phyloP scores from a whole-genome alignment of 2,888 invertebrate genomes.

The Lottia gigantea region DNA sequence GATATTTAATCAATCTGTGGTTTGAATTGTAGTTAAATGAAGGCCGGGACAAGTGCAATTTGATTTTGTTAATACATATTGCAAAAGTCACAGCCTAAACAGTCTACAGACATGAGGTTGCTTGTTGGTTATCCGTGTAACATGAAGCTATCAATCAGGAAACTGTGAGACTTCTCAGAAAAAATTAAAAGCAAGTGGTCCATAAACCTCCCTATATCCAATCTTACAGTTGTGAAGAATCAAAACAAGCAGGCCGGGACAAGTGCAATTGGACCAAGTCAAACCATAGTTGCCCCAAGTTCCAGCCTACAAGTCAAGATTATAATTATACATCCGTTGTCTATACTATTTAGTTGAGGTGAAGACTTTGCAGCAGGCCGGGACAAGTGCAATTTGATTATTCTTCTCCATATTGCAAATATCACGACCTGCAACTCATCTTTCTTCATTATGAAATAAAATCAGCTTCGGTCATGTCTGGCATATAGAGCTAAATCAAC shows the following conservation, averaged over 20 bases:
- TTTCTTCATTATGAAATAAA: too few relatives aligned
- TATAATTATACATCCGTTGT: too few relatives aligned
- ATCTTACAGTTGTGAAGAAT: background rate
- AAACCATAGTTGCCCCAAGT: slow-evolving; percentile 38
- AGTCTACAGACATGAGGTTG: background rate
- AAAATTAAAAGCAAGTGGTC: too few relatives aligned
- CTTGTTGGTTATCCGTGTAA: too few relatives aligned
- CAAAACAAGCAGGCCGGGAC: slow-evolving; percentile 39
- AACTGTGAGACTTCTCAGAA: too few relatives aligned
- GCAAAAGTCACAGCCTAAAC: slow-evolving; percentile 21
- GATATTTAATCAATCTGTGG: background rate
- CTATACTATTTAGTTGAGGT: too few relatives aligned
- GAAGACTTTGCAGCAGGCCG: slow-evolving; percentile 8
- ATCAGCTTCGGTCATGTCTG: too few relatives aligned
- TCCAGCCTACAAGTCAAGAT: slow-evolving; percentile 28
- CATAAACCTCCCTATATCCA: too few relatives aligned
- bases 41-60: slow-evolving; percentile 28
- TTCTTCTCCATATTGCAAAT: slow-evolving; percentile 2
- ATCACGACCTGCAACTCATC: slow-evolving; percentile 14
- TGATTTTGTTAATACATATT: slow-evolving; percentile 14
- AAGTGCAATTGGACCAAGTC: slow-evolving; percentile 38
- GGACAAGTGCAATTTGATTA: slow-evolving; percentile 19
- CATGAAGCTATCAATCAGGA: too few relatives aligned
- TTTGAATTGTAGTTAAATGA: slow-evolving; percentile 13
- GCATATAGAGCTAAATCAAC: too few relatives aligned